A percentile compares a stretch with the other conserved stretches of the same genome.
Conservation (phyloP, 2,888 invertebrate genomes). For the Caenorhabditis uteleia region DNA sequence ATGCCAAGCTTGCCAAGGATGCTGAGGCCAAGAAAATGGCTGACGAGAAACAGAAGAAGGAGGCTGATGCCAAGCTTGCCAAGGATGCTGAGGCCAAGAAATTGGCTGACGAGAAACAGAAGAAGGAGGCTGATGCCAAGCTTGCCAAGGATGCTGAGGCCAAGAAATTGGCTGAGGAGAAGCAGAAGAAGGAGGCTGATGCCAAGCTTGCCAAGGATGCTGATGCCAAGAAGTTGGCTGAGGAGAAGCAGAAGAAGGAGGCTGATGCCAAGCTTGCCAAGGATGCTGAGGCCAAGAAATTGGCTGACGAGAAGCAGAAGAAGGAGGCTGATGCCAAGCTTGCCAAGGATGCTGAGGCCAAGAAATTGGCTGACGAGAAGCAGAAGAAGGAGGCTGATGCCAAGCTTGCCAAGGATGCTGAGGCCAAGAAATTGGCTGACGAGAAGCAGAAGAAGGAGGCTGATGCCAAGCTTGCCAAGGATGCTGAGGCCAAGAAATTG, state of each 20-base stretch:
- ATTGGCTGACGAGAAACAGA: slow-evolving; percentile 5
- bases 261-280: not conserved
- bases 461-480: slow-evolving; percentile 8
- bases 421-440: slow-evolving; percentile 10
- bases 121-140: slow-evolving; percentile 14
- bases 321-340: slow-evolving; percentile 18
- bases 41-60: slow-evolving; percentile 4
- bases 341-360: slow-evolving; percentile 8
- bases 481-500: not conserved
- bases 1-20: slow-evolving; percentile 15
- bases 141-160: slow-evolving; percentile 5
- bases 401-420: not conserved
- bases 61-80: not conserved
- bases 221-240: not conserved
- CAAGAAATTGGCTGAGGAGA: slow-evolving; percentile 5
- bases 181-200: slow-evolving; percentile 3
- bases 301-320: slow-evolving; percentile 2
- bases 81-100: slow-evolving; percentile 11
- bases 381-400: slow-evolving; percentile 10
- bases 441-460: slow-evolving; percentile 6
- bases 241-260: not conserved
- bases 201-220: not conserved
- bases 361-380: slow-evolving; percentile 23
- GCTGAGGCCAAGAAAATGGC: slow-evolving; percentile 16
- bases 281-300: slow-evolving; percentile 1